Percentiles rank a stretch among this genome's conserved stretches.
These are phyloP conservation scores for Anarsia innoxiella DNA, from an alignment of 2,888 invertebrate species.

Conservation along the genomic window DNA sequence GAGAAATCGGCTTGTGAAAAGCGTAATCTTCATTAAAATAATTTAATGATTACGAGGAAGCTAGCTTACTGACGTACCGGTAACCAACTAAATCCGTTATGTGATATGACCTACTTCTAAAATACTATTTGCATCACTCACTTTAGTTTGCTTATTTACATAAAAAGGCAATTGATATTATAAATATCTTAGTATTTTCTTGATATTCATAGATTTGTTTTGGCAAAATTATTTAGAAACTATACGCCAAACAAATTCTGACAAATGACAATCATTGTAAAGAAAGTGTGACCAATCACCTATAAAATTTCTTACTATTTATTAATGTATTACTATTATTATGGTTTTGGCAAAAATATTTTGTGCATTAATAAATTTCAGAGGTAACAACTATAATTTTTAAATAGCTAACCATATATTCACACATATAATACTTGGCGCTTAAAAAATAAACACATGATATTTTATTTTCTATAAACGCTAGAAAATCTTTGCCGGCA, in stretches of 20 bases:
- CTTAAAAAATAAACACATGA: no score
- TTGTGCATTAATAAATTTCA: no score
- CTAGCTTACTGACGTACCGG: constrained; percentile 58
- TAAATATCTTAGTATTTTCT: constrained; percentile 33
- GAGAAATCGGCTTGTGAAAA: constrained; percentile 15
- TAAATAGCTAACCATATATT: no score
- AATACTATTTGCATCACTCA: constrained; percentile 44
- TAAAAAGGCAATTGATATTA: constrained; percentile 27
- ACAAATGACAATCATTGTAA: constrained; percentile 20
- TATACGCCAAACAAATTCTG: constrained; percentile 32
- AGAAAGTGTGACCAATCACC: constrained; percentile 4
- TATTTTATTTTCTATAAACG: no score
- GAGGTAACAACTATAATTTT: no score
- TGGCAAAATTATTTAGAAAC: constrained; percentile 24
- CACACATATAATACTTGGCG: no score
- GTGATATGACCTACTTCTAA: constrained; percentile 47
- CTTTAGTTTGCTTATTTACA: constrained; percentile 27
- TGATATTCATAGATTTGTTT: constrained; percentile 60
- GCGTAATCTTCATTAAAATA: constrained; percentile 19
- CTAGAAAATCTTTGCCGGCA: no score
- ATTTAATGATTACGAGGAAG: constrained; percentile 35
- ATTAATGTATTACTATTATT: no score
- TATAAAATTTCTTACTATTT: background rate
- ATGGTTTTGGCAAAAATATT: no score
- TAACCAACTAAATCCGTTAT: constrained; percentile 64